Evolutionary conservation across 2,113 vertebrate species (phyloP).

Genomic region (Sinosuthora webbiana): DNA sequence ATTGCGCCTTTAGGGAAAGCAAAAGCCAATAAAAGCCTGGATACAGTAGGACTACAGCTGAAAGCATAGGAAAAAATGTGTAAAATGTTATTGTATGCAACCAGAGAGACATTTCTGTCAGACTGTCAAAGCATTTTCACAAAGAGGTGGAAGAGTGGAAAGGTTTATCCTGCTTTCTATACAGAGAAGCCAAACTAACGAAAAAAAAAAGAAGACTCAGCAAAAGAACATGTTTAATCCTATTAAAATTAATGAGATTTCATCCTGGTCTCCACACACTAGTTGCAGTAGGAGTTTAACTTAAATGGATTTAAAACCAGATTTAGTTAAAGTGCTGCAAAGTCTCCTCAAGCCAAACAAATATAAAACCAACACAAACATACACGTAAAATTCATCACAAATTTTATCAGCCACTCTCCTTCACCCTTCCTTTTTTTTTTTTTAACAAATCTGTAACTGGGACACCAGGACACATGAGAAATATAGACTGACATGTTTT

Average conservation of each 20-base stretch:
- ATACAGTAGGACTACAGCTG: neutral
- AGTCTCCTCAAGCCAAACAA: neutral
- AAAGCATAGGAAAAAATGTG: neutral
- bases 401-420: neutral
- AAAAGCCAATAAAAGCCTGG: neutral
- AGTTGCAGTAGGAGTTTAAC: neutral
- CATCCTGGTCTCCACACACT: neutral
- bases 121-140: neutral
- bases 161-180: constrained; percentile 5
- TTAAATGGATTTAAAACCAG: constrained; percentile 29
- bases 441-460: neutral
- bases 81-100: neutral
- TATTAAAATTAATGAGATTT: constrained; percentile 49
- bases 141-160: neutral
- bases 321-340: constrained; percentile 15
- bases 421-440: rapidly evolving
- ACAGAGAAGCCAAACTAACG: neutral
- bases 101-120: neutral
- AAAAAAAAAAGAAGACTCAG: neutral
- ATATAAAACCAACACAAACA: neutral
- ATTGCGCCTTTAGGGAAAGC: neutral
- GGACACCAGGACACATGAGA: neutral
- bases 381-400: neutral
- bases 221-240: constrained; percentile 15
- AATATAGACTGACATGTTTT: neutral